A percentile compares a stretch with the other conserved stretches of the same genome.
These are phyloP conservation scores for Callorhinus ursinus DNA, from an alignment of 2,113 vertebrate species.

Conservation along the genomic window DNA sequence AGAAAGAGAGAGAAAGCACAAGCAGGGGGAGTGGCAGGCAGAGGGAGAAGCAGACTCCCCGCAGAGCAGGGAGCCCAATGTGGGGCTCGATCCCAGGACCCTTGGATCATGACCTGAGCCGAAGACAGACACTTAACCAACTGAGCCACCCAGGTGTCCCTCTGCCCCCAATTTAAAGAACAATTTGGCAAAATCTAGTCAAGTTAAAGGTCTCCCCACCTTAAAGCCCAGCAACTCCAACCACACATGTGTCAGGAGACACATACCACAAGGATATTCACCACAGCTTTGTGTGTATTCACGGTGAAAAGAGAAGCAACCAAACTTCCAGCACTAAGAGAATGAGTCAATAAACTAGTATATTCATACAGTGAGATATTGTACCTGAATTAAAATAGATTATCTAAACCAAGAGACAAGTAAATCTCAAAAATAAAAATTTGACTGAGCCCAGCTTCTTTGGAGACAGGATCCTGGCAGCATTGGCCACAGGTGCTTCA, in stretches of 20 bases:
- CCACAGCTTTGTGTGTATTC: background rate
- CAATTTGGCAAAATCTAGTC: background rate
- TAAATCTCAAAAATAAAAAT: slow-evolving; percentile 14
- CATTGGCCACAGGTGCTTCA: background rate
- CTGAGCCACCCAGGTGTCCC: background rate
- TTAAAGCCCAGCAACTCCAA: background rate
- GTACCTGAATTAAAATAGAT: background rate
- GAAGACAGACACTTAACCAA: background rate
- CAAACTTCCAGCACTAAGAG: background rate
- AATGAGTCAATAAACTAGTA: background rate
- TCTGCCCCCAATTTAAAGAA: background rate
- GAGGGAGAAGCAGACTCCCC: background rate
- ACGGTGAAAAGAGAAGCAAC: background rate
- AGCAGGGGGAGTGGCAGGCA: background rate
- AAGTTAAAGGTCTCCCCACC: background rate
- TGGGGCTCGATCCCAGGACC: background rate
- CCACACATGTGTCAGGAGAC: background rate
- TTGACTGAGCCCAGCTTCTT: background rate
- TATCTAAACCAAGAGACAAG: background rate
- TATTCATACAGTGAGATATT: background rate
- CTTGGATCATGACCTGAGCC: background rate
- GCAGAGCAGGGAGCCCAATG: background rate
- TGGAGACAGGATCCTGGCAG: background rate
- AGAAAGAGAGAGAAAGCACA: background rate
- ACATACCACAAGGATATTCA: background rate